Evolutionary conservation across 1,140 invertebrate genomes (phyloP), one percentile per base, ranked within the genome.

Genomic region (Lucilia cuprina): DNA sequence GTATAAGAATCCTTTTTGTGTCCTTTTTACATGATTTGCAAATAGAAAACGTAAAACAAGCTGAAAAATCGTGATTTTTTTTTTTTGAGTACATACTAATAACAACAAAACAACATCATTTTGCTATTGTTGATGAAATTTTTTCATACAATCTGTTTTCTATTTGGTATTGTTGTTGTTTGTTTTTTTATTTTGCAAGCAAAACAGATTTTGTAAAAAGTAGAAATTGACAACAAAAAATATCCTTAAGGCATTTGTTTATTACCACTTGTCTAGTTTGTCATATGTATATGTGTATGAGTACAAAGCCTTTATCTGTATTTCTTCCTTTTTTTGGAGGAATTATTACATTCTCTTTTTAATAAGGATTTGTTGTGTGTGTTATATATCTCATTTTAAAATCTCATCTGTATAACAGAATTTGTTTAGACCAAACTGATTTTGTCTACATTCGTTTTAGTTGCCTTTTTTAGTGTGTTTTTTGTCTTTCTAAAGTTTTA

Each of bases 301-400:
- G 50, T 55, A 12, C 12, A n/a, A 55, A 13, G 12, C 50, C 50
- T 55, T 55, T 55, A 41, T 41, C 17, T 55, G 50, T 17, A 55
- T 55, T 13, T 55, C 17, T 17, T 17, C 12, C 50, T 17, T 13
- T n/a, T 55, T 55, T 55, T 12, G 50, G 9, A 12, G 50, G 13
- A 55, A 13, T 70, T 70, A 70, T 70, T 70, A 70, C 65, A 70
- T 70, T 70, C 65, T 70, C 65, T 21, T 70, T 70, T 70, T 70
- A 70, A 70, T 70, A 19, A 14, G 12, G 50, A 13, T 41, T 55
- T 55, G 50, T 55, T 55, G 10, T 55, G 4, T 2, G 50, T 2
- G 5, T 5, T 55, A n/a, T 55, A 2, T 55, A 17, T 55, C 10
- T 55, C 50, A 17, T 14, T 55, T 13, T 55, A 55, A 55, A 55